These are phyloP conservation scores for Sicus ferrugineus DNA, from an alignment of 2,888 invertebrate species.

Conservation along the genomic window DNA sequence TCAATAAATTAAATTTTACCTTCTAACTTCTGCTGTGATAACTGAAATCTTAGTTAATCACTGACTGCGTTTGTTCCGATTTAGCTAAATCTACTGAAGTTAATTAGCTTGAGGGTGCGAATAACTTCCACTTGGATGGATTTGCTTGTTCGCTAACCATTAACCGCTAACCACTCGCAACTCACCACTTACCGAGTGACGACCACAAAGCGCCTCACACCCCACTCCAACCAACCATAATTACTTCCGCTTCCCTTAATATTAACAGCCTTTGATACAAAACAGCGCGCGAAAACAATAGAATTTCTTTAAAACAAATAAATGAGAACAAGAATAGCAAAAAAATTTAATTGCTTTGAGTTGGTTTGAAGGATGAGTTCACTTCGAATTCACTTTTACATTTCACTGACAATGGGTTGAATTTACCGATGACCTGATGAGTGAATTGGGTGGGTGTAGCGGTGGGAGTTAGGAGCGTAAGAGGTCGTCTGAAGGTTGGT, in stretches of 20 bases:
- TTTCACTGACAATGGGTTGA: constrained; percentile 11
- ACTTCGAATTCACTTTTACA: constrained; percentile 18
- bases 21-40: neutral
- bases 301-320: constrained; percentile 37
- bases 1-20: neutral
- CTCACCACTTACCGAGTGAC: neutral
- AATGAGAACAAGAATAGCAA: constrained; percentile 15
- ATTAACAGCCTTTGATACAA: constrained; percentile 40
- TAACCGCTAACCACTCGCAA: neutral
- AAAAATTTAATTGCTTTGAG: constrained; percentile 30
- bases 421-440: neutral
- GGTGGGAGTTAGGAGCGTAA: neutral
- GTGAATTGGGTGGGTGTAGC: neutral
- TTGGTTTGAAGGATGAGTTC: constrained; percentile 10
- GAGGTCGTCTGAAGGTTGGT: neutral
- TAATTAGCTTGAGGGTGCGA: constrained; percentile 28
- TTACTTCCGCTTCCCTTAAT: constrained; percentile 48
- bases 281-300: constrained; percentile 37
- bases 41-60: neutral
- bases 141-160: constrained; percentile 3
- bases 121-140: constrained; percentile 28
- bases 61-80: neutral
- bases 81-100: constrained; percentile 5
- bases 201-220: neutral
- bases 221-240: constrained; percentile 41